A percentile compares a stretch with the other conserved stretches of the same genome.
Evolutionary conservation across 2,888 invertebrate species (phyloP).

Genomic region (Uropetala carovei): DNA sequence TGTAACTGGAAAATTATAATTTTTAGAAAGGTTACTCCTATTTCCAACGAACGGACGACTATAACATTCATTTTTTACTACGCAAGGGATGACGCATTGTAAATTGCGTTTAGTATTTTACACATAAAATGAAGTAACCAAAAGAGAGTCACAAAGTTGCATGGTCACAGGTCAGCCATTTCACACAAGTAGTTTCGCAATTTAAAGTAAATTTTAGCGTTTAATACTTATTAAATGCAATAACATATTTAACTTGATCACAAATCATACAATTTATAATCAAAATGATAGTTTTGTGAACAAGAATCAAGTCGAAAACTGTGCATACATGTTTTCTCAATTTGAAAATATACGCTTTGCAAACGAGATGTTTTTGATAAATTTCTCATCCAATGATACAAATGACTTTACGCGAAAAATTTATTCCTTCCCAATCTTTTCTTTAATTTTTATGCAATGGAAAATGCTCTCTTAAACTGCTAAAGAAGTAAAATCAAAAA

Average conservation of each 20-base stretch:
- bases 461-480: neutral
- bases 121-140: neutral
- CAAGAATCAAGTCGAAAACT: neutral
- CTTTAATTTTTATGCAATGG: too few species aligned
- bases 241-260: neutral
- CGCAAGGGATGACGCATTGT: too few species aligned
- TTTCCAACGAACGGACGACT: too few species aligned
- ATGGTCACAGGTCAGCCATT: neutral
- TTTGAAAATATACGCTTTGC: conserved; percentile 30
- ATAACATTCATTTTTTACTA: too few species aligned
- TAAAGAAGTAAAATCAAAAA: neutral
- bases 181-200: neutral
- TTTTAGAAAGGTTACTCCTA: too few species aligned
- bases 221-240: neutral
- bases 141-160: neutral
- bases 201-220: neutral
- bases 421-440: neutral
- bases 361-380: neutral
- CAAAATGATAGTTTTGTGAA: neutral
- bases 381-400: conserved; percentile 15
- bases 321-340: neutral
- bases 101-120: neutral
- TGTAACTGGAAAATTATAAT: too few species aligned
- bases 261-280: neutral
- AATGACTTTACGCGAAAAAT: neutral